Evolutionary conservation across 2,113 vertebrate genomes (phyloP).

Genomic region (Atrichornis clamosus): DNA sequence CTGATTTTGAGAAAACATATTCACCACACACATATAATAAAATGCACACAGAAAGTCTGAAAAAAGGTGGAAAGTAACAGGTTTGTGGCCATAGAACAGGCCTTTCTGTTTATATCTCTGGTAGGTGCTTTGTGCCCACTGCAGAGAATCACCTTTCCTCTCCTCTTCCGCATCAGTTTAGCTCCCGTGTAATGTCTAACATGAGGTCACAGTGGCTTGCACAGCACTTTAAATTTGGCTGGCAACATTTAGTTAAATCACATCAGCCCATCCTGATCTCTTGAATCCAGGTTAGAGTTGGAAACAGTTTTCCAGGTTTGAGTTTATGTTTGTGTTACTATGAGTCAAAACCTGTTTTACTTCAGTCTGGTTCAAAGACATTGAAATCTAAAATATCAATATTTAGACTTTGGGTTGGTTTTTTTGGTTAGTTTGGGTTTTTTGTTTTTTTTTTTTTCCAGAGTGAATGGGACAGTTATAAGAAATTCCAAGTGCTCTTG

Average conservation of each 20-base stretch:
- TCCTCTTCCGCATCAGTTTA: background rate
- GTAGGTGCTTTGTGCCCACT: background rate
- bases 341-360: background rate
- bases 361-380: background rate
- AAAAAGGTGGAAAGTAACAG: background rate
- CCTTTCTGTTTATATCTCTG: background rate
- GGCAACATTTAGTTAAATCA: background rate
- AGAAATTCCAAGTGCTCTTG: background rate
- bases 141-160: background rate
- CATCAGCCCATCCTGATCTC: background rate
- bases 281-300: background rate
- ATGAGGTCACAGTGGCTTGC: background rate
- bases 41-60: background rate
- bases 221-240: background rate
- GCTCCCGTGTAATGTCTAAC: background rate
- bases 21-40: accelerated
- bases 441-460: no score
- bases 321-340: background rate
- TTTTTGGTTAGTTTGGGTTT: background rate
- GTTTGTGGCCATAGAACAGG: background rate
- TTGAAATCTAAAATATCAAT: background rate
- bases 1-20: background rate
- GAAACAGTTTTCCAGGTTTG: background rate
- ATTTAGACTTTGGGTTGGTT: background rate
- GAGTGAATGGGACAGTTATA: background rate